Percentiles rank a stretch among this genome's conserved stretches.
phyloP scores from a whole-genome alignment of 2,113 vertebrate genomes.

The Arenaria interpres region DNA sequence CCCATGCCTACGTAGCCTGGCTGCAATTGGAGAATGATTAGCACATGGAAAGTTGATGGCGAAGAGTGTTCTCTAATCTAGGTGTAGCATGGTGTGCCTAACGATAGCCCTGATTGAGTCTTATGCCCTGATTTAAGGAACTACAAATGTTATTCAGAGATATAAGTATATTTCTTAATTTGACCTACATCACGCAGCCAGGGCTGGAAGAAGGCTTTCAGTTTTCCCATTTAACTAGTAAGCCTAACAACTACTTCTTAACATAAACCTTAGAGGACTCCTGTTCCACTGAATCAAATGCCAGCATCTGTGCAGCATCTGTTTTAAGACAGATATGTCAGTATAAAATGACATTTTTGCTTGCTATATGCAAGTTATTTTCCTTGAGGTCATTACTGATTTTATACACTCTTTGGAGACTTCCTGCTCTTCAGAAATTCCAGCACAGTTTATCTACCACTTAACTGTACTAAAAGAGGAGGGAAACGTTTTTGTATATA shows the following conservation, averaged over 20 bases:
- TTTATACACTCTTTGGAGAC: constrained; percentile 14
- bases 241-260: background rate
- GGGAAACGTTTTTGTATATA: background rate
- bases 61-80: background rate
- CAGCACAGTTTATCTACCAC: background rate
- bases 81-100: background rate
- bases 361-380: background rate
- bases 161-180: background rate
- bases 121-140: background rate
- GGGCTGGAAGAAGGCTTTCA: background rate
- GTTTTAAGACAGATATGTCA: constrained; percentile 2
- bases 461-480: background rate
- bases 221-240: background rate
- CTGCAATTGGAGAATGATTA: background rate
- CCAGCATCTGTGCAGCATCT: background rate
- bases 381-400: constrained; percentile 21
- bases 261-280: background rate
- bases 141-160: background rate
- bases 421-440: background rate
- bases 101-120: background rate
- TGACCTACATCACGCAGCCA: background rate
- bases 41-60: background rate
- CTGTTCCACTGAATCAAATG: background rate
- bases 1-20: background rate
- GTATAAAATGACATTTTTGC: constrained; percentile 19